phyloP scores from a whole-genome alignment of 2,888 invertebrate species.

The Lasioglossum vierecki region DNA sequence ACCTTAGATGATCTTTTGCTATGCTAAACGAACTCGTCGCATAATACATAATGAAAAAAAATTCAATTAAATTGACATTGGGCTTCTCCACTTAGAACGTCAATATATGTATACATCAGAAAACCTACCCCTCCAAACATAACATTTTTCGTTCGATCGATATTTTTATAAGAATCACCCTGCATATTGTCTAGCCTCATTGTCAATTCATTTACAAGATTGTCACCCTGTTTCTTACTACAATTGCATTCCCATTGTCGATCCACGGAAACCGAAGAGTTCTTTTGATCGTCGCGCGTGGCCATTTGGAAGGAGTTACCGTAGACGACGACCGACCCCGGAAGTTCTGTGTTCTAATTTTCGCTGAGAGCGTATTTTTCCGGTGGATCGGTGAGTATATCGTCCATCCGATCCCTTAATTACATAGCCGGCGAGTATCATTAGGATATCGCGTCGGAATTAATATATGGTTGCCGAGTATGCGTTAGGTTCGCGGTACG shows the following conservation, averaged over 20 bases:
- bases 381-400: not conserved
- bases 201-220: no score
- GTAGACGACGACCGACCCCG: not conserved
- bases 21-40: no score
- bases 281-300: not conserved
- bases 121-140: no score
- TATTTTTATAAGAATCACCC: no score
- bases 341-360: not conserved
- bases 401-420: not conserved
- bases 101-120: no score
- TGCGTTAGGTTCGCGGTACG: not conserved
- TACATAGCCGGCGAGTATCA: not conserved
- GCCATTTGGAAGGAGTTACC: not conserved
- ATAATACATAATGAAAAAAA: no score
- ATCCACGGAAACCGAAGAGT: not conserved
- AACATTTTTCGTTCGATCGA: no score
- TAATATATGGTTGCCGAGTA: slow-evolving; percentile 18
- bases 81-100: no score
- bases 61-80: no score
- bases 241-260: not conserved
- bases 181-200: no score
- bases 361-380: not conserved
- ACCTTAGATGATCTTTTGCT: no score
- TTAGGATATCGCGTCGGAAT: slow-evolving; percentile 26
- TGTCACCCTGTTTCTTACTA: not conserved